These are phyloP conservation scores for Tetragnatha versicolor DNA, from an alignment of 1,140 invertebrate species.

Conservation along the genomic window DNA sequence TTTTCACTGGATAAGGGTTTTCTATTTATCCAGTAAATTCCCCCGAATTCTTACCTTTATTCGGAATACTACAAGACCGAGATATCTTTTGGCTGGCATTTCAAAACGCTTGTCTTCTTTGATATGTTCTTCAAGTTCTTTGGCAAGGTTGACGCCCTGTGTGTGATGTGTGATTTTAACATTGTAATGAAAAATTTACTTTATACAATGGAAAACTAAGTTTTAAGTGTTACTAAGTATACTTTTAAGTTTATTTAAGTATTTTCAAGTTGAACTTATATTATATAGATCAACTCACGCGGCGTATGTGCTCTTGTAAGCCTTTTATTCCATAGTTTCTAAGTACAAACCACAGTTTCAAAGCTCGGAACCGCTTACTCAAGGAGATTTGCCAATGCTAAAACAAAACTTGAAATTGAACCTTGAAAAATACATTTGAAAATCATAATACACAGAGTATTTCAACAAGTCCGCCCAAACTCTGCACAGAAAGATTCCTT, in stretches of 20 bases:
- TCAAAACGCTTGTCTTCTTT: constrained; percentile 67
- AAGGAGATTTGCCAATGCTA: constrained; percentile 98
- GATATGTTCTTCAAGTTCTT: constrained; percentile 67
- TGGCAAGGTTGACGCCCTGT: constrained; percentile 68
- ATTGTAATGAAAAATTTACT: neutral
- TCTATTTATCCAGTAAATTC: too few relatives aligned
- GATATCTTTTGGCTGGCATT: constrained; percentile 79
- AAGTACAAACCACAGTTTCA: constrained; percentile 72
- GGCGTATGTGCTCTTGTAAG: constrained; percentile 68
- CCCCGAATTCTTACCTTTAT: constrained; percentile 65
- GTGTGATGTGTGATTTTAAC: neutral
- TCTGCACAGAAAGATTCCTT: too few relatives aligned
- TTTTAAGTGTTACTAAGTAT: neutral
- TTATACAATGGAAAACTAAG: neutral
- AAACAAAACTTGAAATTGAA: too few relatives aligned
- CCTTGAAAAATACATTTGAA: neutral
- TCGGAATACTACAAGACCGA: constrained; percentile 91
- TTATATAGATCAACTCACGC: constrained; percentile 61
- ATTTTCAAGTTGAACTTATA: neutral
- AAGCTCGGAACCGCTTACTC: constrained; percentile 70
- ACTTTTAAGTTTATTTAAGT: neutral
- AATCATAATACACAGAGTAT: neutral
- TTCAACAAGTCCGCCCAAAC: neutral
- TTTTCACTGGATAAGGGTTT: too few relatives aligned
- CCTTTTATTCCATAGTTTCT: constrained; percentile 70